Conservation (phyloP, 1,140 invertebrate genomes). For the Brachionus manjavacas region DNA sequence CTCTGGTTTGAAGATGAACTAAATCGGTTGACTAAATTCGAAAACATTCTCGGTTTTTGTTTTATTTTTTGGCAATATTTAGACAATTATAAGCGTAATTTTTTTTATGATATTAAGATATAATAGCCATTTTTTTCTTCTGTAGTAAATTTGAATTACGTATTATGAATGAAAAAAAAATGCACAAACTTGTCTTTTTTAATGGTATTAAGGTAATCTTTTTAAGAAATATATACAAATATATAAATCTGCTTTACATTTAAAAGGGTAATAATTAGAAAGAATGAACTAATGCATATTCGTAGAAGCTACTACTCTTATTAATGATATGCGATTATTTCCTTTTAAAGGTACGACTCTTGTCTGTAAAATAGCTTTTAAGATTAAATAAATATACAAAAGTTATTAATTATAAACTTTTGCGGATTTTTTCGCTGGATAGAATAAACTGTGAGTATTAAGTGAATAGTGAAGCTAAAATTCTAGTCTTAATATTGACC, state of each 20-base stretch:
- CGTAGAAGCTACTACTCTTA: too few species aligned
- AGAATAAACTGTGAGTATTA: too few species aligned
- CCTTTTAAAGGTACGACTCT: too few species aligned
- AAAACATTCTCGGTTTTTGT: not conserved
- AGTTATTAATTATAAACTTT: too few species aligned
- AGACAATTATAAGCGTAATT: not conserved
- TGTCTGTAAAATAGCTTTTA: too few species aligned
- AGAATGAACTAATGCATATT: not conserved
- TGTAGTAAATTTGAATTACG: not conserved
- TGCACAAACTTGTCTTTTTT: not conserved
- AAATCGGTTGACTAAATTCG: not conserved
- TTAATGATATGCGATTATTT: too few species aligned
- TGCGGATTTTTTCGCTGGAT: too few species aligned
- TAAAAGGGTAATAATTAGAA: not conserved
- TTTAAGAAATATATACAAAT: not conserved
- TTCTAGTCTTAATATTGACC: too few species aligned
- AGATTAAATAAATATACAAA: too few species aligned
- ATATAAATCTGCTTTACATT: not conserved
- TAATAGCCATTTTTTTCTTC: not conserved
- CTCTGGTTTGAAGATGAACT: not conserved
- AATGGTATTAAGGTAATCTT: not conserved
- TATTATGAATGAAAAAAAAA: not conserved
- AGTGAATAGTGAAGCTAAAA: too few species aligned
- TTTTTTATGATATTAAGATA: not conserved
- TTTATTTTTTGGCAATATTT: not conserved